Evolutionary conservation across 2,888 invertebrate genomes (phyloP).

Genomic region (Oegoconia quadripuncta): DNA sequence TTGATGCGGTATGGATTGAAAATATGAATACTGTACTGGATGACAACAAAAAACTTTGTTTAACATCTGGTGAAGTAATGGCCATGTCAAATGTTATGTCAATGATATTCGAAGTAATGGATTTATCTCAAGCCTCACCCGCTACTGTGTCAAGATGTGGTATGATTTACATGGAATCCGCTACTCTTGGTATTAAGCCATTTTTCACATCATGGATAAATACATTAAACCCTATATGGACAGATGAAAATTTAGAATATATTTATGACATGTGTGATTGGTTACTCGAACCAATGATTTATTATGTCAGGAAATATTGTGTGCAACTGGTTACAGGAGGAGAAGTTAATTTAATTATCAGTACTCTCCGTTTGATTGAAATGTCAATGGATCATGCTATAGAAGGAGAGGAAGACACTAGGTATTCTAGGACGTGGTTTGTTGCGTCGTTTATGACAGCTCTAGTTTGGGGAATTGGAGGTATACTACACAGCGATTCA

Average conservation of each 20-base stretch:
- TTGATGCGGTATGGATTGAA: conserved; percentile 94
- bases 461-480: conserved; percentile 91
- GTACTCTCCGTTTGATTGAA: conserved; percentile 86
- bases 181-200: conserved; percentile 89
- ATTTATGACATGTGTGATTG: conserved; percentile 84
- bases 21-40: conserved; percentile 94
- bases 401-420: conserved; percentile 84
- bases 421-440: conserved; percentile 84
- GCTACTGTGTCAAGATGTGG: conserved; percentile 94
- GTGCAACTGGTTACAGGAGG: conserved; percentile 82
- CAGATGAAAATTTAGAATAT: conserved; percentile 78
- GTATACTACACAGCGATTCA: conserved; percentile 86
- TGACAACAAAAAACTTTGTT: conserved; percentile 92
- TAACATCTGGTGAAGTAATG: conserved; percentile 93
- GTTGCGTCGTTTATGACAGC: conserved; percentile 87
- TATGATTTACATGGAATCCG: conserved; percentile 94
- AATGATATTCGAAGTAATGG: conserved; percentile 93
- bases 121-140: conserved; percentile 90
- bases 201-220: conserved; percentile 90
- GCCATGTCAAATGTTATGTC: conserved; percentile 90
- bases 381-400: conserved; percentile 88
- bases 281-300: conserved; percentile 87
- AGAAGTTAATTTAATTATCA: conserved; percentile 84
- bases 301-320: conserved; percentile 86
- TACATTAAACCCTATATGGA: conserved; percentile 81